Percentiles rank a stretch among this genome's conserved stretches.
phyloP scores from a whole-genome alignment of 2,113 vertebrate genomes.

The Carollia perspicillata region DNA sequence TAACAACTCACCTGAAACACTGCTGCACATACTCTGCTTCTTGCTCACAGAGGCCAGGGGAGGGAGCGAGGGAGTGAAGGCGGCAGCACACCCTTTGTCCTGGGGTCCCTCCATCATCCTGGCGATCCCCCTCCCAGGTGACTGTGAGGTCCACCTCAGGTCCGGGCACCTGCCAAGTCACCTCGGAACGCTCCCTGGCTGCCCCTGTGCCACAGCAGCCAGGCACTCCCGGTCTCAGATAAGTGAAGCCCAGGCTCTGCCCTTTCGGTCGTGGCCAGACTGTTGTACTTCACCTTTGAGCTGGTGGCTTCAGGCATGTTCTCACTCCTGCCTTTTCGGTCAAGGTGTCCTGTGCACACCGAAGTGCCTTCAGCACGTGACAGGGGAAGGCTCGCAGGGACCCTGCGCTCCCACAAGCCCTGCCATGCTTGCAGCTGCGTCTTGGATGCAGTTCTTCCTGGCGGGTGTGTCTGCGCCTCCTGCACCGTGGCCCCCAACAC shows the following conservation, averaged over 20 bases:
- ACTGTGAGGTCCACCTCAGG: not conserved
- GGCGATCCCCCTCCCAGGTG: not conserved
- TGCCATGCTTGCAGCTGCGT: too few species aligned
- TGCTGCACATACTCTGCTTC: not conserved
- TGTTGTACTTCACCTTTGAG: constrained; percentile 9
- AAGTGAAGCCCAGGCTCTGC: not conserved
- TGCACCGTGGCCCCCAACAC: too few species aligned
- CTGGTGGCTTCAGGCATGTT: not conserved
- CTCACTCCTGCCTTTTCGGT: not conserved
- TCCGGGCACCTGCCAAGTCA: not conserved
- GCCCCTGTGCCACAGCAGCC: constrained; percentile 20
- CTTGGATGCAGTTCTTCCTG: too few species aligned
- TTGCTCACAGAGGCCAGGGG: not conserved
- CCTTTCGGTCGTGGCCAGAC: not conserved
- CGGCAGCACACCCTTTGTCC: too few species aligned
- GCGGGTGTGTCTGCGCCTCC: too few species aligned
- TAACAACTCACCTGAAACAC: not conserved
- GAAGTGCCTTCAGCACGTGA: too few species aligned
- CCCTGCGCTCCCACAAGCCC: too few species aligned
- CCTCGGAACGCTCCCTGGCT: constrained; percentile 1
- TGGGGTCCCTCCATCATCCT: not conserved
- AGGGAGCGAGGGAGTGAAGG: not conserved
- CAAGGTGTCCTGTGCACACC: not conserved
- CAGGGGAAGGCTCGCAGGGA: too few species aligned
- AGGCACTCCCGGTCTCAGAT: not conserved